A percentile compares a stretch with the other conserved stretches of the same genome.
Conservation (phyloP, 2,888 invertebrate genomes). For the Hecatera dysodea region DNA sequence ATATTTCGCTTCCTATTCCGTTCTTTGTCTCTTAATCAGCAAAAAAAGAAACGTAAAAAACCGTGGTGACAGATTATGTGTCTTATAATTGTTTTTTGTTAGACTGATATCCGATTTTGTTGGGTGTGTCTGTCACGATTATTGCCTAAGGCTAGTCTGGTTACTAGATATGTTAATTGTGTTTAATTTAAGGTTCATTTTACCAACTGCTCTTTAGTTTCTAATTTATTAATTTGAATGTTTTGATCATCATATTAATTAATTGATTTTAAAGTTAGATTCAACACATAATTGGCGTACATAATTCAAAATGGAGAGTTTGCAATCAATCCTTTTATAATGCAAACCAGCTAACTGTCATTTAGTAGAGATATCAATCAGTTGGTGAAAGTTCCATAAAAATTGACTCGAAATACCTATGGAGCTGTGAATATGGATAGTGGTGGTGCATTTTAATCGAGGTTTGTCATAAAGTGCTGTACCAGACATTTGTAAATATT, state of each 20-base stretch:
- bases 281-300: not conserved
- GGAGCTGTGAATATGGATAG: constrained; percentile 26
- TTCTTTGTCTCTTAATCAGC: constrained; percentile 39
- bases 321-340: constrained; percentile 35
- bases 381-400: constrained; percentile 62
- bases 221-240: not conserved
- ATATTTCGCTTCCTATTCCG: constrained; percentile 48
- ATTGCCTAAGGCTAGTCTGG: constrained; percentile 27
- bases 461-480: constrained; percentile 7
- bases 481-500: not conserved
- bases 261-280: constrained; percentile 3
- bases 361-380: constrained; percentile 62
- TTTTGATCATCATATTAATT: not conserved
- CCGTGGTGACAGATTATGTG: constrained; percentile 40
- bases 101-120: constrained; percentile 3
- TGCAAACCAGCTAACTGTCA: constrained; percentile 50
- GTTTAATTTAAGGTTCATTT: not conserved
- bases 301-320: constrained; percentile 55
- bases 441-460: constrained; percentile 23
- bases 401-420: constrained; percentile 25
- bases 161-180: constrained; percentile 13
- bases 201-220: not conserved
- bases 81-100: constrained; percentile 15
- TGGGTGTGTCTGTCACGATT: constrained; percentile 38
- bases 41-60: constrained; percentile 27